Conservation (phyloP, 2,888 invertebrate genomes). For the Leistus spinibarbis region DNA sequence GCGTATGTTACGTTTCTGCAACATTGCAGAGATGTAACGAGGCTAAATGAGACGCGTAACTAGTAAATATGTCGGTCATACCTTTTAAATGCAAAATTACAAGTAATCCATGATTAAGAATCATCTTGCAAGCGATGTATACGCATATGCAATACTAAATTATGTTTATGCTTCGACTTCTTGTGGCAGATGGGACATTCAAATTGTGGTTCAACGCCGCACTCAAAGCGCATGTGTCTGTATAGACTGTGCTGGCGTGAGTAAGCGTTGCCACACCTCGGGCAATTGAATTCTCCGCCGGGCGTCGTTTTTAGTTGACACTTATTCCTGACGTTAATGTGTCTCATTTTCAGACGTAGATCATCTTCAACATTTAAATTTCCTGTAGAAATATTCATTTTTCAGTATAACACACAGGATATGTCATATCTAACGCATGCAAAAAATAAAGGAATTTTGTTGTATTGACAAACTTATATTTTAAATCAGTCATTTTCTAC, state of each 20-base stretch:
- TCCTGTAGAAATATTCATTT: slow-evolving; percentile 26
- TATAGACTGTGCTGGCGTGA: slow-evolving; percentile 58
- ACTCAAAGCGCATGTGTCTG: slow-evolving; percentile 42
- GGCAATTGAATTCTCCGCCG: slow-evolving; percentile 58
- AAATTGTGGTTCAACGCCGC: slow-evolving; percentile 42
- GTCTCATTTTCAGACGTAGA: slow-evolving; percentile 35
- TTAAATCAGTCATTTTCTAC: slow-evolving; percentile 7
- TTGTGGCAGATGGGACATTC: slow-evolving; percentile 42
- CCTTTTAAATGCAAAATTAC: not conserved
- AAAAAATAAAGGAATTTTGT: not conserved
- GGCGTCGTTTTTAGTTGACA: slow-evolving; percentile 42
- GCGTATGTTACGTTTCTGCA: too few relatives aligned
- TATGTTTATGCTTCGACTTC: slow-evolving; percentile 54
- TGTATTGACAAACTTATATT: slow-evolving; percentile 5
- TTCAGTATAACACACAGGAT: too few relatives aligned
- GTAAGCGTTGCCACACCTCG: slow-evolving; percentile 64
- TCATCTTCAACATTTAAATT: slow-evolving; percentile 12
- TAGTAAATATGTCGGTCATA: not conserved
- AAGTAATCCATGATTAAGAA: not conserved
- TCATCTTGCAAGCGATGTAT: slow-evolving; percentile 49
- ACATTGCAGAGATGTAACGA: too few relatives aligned
- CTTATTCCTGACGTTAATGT: slow-evolving; percentile 30
- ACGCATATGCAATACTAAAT: slow-evolving; percentile 57
- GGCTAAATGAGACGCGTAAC: too few relatives aligned
- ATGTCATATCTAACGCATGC: not conserved